phyloP scores from a whole-genome alignment of 2,113 vertebrate species.

The Amia ocellicauda region DNA sequence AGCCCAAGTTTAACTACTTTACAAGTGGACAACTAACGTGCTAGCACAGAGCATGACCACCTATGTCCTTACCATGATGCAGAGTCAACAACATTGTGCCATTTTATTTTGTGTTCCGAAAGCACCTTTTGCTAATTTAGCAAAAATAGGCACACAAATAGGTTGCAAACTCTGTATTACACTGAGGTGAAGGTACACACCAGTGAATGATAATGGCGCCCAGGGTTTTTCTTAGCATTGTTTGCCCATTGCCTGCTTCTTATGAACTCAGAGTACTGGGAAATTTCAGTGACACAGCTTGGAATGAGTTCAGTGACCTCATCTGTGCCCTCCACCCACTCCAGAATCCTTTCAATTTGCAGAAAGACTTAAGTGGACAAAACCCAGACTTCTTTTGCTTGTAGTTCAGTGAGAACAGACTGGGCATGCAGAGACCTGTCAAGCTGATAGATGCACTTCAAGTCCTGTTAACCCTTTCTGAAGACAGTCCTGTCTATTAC shows the following conservation, averaged over 20 bases:
- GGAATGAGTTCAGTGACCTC: conserved; percentile 51
- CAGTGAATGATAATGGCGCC: conserved; percentile 31
- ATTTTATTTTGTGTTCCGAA: no score
- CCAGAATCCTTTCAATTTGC: conserved; percentile 66
- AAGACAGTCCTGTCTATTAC: not conserved
- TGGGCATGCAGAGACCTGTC: conserved; percentile 54
- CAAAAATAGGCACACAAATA: no score
- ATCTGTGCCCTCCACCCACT: conserved; percentile 53
- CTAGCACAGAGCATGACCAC: no score
- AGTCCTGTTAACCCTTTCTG: conserved; percentile 59
- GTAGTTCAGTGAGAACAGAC: conserved; percentile 63
- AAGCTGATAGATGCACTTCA: conserved; percentile 50
- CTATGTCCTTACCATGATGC: no score
- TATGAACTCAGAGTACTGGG: conserved; percentile 51
- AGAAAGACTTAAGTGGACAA: conserved; percentile 61
- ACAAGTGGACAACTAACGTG: no score
- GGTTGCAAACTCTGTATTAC: not conserved
- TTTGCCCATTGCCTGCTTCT: conserved; percentile 44
- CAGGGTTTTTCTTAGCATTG: conserved; percentile 36
- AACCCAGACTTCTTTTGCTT: conserved; percentile 61
- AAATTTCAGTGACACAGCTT: conserved; percentile 61
- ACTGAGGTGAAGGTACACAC: not conserved
- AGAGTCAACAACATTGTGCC: no score
- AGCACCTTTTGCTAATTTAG: no score
- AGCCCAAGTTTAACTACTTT: no score